A percentile compares a stretch with the other conserved stretches of the same genome.
Conservation (phyloP, 2,888 invertebrate species). For the Calameuta pallipes region DNA sequence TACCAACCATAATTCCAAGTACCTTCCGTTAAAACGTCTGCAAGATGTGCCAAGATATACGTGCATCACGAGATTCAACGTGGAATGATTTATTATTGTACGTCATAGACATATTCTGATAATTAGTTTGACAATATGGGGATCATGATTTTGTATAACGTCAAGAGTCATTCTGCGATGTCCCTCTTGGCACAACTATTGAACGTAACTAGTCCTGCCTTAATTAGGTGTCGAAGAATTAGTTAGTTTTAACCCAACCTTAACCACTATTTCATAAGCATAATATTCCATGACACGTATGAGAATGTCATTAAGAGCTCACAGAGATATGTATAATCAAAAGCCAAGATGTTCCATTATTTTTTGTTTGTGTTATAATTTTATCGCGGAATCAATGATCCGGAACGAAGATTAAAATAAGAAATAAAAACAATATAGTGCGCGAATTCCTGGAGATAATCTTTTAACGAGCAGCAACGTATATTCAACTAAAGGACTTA, state of each 20-base stretch:
- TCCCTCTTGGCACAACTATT: background rate
- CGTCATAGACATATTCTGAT: background rate
- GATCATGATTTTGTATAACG: background rate
- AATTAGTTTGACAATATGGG: background rate
- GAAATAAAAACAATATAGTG: background rate
- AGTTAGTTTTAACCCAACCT: background rate
- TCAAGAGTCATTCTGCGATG: background rate
- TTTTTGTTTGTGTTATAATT: background rate
- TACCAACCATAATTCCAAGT: background rate
- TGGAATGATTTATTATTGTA: background rate
- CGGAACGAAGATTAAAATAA: background rate
- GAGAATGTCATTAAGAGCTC: background rate
- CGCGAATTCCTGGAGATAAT: background rate
- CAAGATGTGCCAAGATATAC: background rate
- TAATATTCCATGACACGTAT: background rate
- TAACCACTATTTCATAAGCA: background rate
- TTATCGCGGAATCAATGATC: background rate
- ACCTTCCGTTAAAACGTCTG: background rate
- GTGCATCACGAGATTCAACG: background rate
- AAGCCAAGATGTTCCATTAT: background rate
- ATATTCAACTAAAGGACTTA: background rate
- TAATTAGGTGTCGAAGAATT: background rate
- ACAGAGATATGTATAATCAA: background rate
- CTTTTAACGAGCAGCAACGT: background rate
- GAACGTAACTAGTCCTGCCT: background rate